Base-by-base conservation (phyloP, 2,888 invertebrate species). In the Leucozona laternaria region DNA sequence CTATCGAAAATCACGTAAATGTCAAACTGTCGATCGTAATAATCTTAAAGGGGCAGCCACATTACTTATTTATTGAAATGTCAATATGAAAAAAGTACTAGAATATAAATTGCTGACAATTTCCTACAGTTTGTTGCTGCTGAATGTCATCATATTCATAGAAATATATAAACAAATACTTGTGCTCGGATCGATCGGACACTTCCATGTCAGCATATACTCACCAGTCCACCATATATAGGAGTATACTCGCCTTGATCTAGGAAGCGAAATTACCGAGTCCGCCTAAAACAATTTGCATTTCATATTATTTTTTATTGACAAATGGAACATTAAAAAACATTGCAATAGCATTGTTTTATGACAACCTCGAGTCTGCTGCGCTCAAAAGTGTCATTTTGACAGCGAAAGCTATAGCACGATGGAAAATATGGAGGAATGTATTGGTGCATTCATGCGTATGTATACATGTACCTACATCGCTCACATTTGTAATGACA, bases 271-370 rank as follows among this genome's bases (percentile, higher is more conserved):
- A 72, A 79, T 83, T 84, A 76, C 50, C 79, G 20, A 85, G 68
- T 77, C 80, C 85, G 34, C 85, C 80, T 53, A 71, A 77, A 60
- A 76, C 60, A 72, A 81, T 85, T 85, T 85, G 77, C 85, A 85
- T 85, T 73, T 81, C 55, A 68, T 62, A 80, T 81, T 73, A 73
- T 62, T 85, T 28, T 84, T 72, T 79, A 85, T 80, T 77, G 84
- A 85, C 84, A 85, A 85, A 85, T 80, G 80, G 80, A 77, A 60
- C 76, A 72, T 80, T 71, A 55, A 71, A 53, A 79, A 64, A 34
- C 57, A 58, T 70, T 50, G 34, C 62, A 55, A 64, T 66, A 43
- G 66, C 64, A 66, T 66, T 66, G 48, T 66, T 79, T 66, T 53
- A 76, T 76, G 75, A 53, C 64, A 71, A 31, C 64, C 58, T 15